Evolutionary conservation across 2,113 vertebrate species (phyloP).

Genomic region (rat (Rattus norvegicus)): GRCr8 NC_086039.1:33067501-33068000

Average conservation of each 20-base stretch:
- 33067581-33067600: background rate
- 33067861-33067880: background rate
- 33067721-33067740: background rate
- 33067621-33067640: background rate
- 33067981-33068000: background rate
- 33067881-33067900: background rate
- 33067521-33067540: background rate
- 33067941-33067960: background rate
- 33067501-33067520: too few relatives aligned
- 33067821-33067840: constrained; percentile 36
- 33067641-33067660: background rate
- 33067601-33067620: background rate
- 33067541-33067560: background rate
- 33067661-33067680: background rate
- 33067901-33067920: background rate
- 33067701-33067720: background rate
- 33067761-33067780: background rate
- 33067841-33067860: background rate
- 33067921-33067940: background rate
- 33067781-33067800: background rate
- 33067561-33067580: background rate
- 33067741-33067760: background rate
- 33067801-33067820: background rate
- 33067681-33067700: background rate
- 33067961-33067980: background rate